These are phyloP conservation scores for Amazona vittata DNA, from an alignment of 2,113 vertebrate species.

Conservation along the genomic window DNA sequence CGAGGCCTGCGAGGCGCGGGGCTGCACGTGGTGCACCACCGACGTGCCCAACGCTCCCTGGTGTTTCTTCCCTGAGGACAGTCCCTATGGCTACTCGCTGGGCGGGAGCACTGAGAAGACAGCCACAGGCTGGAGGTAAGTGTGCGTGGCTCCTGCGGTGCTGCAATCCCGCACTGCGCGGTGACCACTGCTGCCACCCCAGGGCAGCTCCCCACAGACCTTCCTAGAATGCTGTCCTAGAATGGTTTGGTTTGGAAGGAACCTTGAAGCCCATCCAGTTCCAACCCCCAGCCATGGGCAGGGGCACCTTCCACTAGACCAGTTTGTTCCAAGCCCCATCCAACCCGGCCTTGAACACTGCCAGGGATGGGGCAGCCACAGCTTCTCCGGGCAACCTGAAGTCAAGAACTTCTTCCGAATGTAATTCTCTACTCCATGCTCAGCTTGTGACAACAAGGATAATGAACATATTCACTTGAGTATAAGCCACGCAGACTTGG, in stretches of 20 bases:
- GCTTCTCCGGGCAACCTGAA: not conserved
- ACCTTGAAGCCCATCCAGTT: not conserved
- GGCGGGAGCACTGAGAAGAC: not conserved
- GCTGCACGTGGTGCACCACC: not conserved
- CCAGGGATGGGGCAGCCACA: not conserved
- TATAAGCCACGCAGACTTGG: rapidly evolving
- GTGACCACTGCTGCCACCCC: rapidly evolving
- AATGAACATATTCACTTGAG: rapidly evolving
- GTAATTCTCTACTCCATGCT: rapidly evolving
- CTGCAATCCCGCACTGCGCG: rapidly evolving
- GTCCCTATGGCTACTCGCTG: not conserved
- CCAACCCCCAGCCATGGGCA: not conserved
- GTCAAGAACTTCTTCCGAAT: not conserved
- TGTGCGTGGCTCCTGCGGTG: rapidly evolving
- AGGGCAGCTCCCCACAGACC: rapidly evolving
- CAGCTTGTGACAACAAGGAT: rapidly evolving
- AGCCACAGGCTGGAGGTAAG: slow-evolving; percentile 24
- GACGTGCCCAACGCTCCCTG: not conserved
- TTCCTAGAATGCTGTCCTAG: not conserved
- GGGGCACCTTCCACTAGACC: not conserved
- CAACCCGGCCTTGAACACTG: not conserved
- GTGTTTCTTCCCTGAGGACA: slow-evolving; percentile 24
- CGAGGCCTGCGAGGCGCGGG: not conserved
- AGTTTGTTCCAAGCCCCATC: rapidly evolving
- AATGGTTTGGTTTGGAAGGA: not conserved